These are phyloP conservation scores for Rhopilema esculentum DNA, from an alignment of 30 jellyfish, hydroid and myxozoan genomes.

Conservation along the genomic window DNA sequence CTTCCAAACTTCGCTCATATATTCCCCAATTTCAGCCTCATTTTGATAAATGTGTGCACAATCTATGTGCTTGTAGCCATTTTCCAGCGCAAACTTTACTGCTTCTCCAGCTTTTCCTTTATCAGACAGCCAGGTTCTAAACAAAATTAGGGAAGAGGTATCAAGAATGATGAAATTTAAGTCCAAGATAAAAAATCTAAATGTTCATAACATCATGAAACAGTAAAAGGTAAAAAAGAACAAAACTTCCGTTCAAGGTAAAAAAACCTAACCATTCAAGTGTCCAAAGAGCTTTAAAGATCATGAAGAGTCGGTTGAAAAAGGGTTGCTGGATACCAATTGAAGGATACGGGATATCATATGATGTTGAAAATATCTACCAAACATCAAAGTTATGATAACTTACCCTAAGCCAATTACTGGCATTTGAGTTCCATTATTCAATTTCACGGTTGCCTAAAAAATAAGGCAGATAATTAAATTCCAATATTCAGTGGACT, in stretches of 20 bases:
- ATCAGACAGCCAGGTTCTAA: constrained; percentile 94
- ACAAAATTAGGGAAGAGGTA: not conserved
- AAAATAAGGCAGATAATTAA: constrained; percentile 17
- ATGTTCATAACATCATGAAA: not conserved
- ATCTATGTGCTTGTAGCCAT: constrained; percentile 94
- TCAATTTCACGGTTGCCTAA: constrained; percentile 61
- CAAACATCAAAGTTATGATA: too few species aligned
- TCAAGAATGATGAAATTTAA: not conserved
- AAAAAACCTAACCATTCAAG: too few species aligned
- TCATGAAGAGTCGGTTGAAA: too few species aligned
- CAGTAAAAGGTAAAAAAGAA: too few species aligned
- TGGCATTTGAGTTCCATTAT: constrained; percentile 88
- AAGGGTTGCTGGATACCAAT: not conserved
- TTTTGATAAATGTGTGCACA: constrained; percentile 87
- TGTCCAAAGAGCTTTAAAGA: too few species aligned
- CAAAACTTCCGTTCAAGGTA: too few species aligned
- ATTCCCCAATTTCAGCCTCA: constrained; percentile 92
- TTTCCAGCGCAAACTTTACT: constrained; percentile 80
- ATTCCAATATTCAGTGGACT: too few species aligned
- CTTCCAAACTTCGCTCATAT: constrained; percentile 61
- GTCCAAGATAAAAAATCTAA: not conserved
- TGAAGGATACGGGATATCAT: not conserved
- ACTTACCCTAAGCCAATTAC: constrained; percentile 91
- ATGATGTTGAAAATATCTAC: too few species aligned
- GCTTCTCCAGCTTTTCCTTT: constrained; percentile 84